Base-by-base conservation (phyloP, 2,888 invertebrate genomes). In the Cynaeus angustus region DNA sequence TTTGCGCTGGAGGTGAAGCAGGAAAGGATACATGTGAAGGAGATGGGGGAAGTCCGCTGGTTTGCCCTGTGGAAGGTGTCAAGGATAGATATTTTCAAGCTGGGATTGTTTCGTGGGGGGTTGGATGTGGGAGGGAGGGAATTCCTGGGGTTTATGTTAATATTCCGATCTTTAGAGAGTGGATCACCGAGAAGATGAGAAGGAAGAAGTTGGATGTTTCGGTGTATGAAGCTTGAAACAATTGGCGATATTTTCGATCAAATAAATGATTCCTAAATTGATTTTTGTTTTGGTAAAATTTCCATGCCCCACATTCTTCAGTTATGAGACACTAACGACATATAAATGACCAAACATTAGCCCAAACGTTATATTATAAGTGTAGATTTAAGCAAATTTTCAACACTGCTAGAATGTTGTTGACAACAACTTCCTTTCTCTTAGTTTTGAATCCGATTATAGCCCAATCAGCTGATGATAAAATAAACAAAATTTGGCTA, bases 51-150 rank as follows among this genome's bases (percentile, higher is more conserved):
- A 21, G 48, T n/a, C 48, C 48, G n/a, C 21, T 46, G 4, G 46
- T 46, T 16, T 46, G 46, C 16, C 46, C 46, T 4, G 1, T 46
- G 3, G 3, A 46, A 21, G 16, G 87, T 52, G 13, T 4, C 30
- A 87, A n/a, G 84, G 87, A 88, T 66, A 87, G 90, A 6, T 94
- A 91, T 82, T 89, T 91, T 10, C 90, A 94, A 78, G 88, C 89
- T 0, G 96, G 96, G 0, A 90, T 96, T 5, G 94, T 96, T 0
- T 91, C 95, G 0, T 96, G 96, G 95, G 96, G 96, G n/a, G 91
- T 96, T 65, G 94, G 93, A 1, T 82, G 85, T 74, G 87, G 88
- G 55, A 88, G 92, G 0, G 5, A 5, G 1, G 3, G 28, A n/a
- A 9, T 14, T n/a, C 96, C 96, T 0, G 96, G 93, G 0, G 94